Evolutionary conservation across 2,113 vertebrate genomes (phyloP), one percentile per base, ranked within the genome.

Genomic region (Scatophagus argus): DNA sequence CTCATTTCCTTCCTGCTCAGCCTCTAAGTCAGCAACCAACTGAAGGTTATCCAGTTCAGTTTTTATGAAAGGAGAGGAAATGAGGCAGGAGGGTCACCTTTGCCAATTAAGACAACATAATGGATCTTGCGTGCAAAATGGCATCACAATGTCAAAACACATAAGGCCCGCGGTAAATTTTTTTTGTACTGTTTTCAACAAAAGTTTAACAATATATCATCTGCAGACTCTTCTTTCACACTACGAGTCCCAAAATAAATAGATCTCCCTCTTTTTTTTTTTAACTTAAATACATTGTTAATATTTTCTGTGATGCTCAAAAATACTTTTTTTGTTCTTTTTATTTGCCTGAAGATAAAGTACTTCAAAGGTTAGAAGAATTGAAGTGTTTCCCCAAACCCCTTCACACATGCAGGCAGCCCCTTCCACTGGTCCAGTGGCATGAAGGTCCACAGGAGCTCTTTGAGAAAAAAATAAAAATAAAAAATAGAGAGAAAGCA

Each of bases 121-220:
- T 70, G 72, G 69, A 90, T 67, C 86, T 84, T 80, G 87, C 88
- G 90, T 93, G 92, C 95, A 95, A 93, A 93, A 93, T 93, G 91
- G 92, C 92, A 93, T 92, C 79, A 93, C 89, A 92, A 94, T 94
- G 91, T 94, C 91, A 86, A 87, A 87, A 91, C 85, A 91, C 80
- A 86, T 91, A 93, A 93, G 92, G 79, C 66, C 86, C 84, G 76
- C 87, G 84, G 91, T 91, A 85, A 46, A n/a, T n/a, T 51, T 93
- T 95, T 96, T 96, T 96, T 96, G 95, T 96, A 96, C 96, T 93
- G 88, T 89, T 95, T 92, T 88, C 81, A 94, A 94, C 91, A 95
- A 95, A 94, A 93, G 85, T 93, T 89, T 94, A 93, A 90, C 88
- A 91, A 92, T 89, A 91, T 84, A 91, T 91, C 87, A 91, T 92